A percentile compares a stretch with the other conserved stretches of the same genome.
Conservation (phyloP, 2,113 vertebrate species). For the Sceloporus tristichus region DNA sequence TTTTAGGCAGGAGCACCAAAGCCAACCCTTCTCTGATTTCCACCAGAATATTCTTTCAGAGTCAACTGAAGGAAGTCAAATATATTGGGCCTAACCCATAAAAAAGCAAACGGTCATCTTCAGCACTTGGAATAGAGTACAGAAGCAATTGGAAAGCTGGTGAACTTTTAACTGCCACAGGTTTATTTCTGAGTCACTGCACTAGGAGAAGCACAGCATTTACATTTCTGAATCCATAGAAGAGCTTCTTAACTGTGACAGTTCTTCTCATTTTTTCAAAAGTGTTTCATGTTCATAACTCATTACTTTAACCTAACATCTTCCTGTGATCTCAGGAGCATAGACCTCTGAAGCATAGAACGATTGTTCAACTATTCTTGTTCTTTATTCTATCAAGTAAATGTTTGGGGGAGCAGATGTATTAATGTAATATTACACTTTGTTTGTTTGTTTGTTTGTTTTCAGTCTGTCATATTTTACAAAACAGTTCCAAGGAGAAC, state of each 20-base stretch:
- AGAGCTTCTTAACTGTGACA: neutral
- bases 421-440: neutral
- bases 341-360: neutral
- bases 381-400: no score
- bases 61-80: no score
- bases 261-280: slow-evolving; percentile 7
- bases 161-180: neutral
- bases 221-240: neutral
- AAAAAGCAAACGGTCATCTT: no score
- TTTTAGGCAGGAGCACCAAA: no score
- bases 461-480: neutral
- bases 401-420: neutral
- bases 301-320: neutral
- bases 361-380: no score
- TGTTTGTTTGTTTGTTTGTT: slow-evolving; percentile 5
- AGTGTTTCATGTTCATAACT: neutral
- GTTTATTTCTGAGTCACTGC: neutral
- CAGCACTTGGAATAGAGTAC: no score
- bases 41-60: no score
- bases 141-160: no score
- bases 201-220: neutral
- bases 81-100: no score
- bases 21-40: no score
- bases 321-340: neutral
- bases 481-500: neutral